These are phyloP conservation scores for Drosophila malerkotliana DNA, from an alignment of 1,140 invertebrate genomes.

Conservation along the genomic window DNA sequence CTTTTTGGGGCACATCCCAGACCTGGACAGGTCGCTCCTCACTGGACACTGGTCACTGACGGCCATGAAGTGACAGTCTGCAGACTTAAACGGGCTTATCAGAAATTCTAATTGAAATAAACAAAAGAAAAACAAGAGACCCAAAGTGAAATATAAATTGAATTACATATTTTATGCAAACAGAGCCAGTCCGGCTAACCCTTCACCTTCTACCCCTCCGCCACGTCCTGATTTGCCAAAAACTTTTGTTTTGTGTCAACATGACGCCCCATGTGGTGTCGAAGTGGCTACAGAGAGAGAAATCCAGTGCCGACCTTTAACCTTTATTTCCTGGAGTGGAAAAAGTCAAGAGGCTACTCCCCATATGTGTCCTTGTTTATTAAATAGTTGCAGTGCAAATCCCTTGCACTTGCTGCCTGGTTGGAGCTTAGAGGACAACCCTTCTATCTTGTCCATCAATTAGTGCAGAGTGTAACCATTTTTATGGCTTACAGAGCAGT, in stretches of 20 bases:
- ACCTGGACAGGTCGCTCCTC: slow-evolving; percentile 30
- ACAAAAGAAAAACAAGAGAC: slow-evolving; percentile 51
- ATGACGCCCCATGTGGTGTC: slow-evolving; percentile 38
- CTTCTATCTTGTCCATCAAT: slow-evolving; percentile 48
- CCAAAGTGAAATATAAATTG: slow-evolving; percentile 50
- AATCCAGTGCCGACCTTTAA: no score
- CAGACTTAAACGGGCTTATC: slow-evolving; percentile 70
- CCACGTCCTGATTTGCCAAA: slow-evolving; percentile 35
- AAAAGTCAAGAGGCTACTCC: slow-evolving; percentile 17
- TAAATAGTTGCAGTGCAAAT: slow-evolving; percentile 42
- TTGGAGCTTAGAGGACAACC: slow-evolving; percentile 35
- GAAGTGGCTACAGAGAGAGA: slow-evolving; percentile 5
- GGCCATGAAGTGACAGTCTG: slow-evolving; percentile 36
- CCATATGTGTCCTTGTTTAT: slow-evolving; percentile 34
- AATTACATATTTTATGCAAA: slow-evolving; percentile 53
- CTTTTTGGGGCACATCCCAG: background rate
- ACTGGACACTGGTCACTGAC: slow-evolving; percentile 10
- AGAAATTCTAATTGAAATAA: slow-evolving; percentile 74
- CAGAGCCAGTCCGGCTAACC: slow-evolving; percentile 13
- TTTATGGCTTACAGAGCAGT: slow-evolving; percentile 44
- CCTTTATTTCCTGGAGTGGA: background rate
- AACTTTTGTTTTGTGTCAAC: slow-evolving; percentile 42
- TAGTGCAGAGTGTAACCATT: slow-evolving; percentile 41
- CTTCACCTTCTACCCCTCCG: slow-evolving; percentile 10
- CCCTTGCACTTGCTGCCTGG: slow-evolving; percentile 29